Evolutionary conservation across 2,113 vertebrate species (phyloP), one percentile per base, ranked within the genome.

Genomic region (Dasyornis broadbenti): DNA sequence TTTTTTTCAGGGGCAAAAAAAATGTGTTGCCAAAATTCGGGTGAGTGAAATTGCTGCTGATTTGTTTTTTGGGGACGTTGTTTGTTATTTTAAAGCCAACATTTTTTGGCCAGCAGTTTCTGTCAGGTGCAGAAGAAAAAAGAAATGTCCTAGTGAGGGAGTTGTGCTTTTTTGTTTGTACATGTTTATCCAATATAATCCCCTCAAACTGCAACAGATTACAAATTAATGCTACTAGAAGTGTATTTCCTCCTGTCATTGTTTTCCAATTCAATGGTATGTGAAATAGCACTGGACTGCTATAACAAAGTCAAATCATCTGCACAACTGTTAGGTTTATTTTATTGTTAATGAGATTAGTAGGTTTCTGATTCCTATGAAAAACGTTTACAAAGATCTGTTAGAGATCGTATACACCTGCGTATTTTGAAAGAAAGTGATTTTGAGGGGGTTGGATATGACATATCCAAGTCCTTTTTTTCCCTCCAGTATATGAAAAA

Each of bases 31-130:
- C 37, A 78, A 78, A 86, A 82, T 33, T 61, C 61, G 28, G 56
- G 23, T 22, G 75, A 68, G 23, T 63, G 18, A 11, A 75, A 52
- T 30, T 82, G 27, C 15, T 77, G 15, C 5, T 66, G 33, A 18
- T 6, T 30, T 87, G 10, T 39, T 72, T 30, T 3, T 1, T 4
- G 7, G 5, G 5, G 2, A 0, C 11, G 17, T 9, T 50, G 13
- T 33, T 42, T 47, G 8, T 27, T 69, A 33, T 31, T 63, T 63
- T 35, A 33, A 68, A 68, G 23, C 16, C 2, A 35, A 18, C 5
- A 35, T 2, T 6, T 49, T 73, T 82, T 76, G 27, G 14, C 13
- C 30, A 50, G 42, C 45, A 93, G 10, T 49, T 17, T 64, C 47
- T 85, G 9, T 71, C 65, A 64, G 15, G 4, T 80, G 20, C 17